Evolutionary conservation across 2,888 invertebrate species (phyloP).

Genomic region (Poecilobothrus nobilitatus): DNA sequence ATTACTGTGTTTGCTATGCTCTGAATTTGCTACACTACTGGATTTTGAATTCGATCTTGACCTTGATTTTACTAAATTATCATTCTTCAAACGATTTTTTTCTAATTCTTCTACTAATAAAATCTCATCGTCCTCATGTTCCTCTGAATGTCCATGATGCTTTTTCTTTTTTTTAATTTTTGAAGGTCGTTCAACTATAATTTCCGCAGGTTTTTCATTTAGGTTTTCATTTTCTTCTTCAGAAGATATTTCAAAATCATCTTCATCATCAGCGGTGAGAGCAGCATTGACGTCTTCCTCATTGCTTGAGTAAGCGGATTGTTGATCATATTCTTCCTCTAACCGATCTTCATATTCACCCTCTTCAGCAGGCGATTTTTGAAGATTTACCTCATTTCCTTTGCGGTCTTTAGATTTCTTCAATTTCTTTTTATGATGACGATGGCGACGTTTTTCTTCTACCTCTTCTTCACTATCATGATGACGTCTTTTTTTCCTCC

Average conservation of each 20-base stretch:
- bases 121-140: neutral
- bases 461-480: neutral
- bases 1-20: constrained; percentile 18
- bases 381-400: neutral
- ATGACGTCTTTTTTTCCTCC: neutral
- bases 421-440: neutral
- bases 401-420: constrained; percentile 33
- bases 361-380: constrained; percentile 26
- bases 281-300: constrained; percentile 18
- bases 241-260: constrained; percentile 14
- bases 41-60: neutral
- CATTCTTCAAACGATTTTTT: neutral
- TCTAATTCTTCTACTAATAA: neutral
- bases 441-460: neutral
- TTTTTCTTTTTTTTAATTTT: neutral
- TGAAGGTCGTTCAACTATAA: neutral
- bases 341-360: constrained; percentile 27
- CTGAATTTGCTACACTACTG: neutral
- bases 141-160: neutral
- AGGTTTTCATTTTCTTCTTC: neutral
- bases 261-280: constrained; percentile 22
- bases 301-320: constrained; percentile 16
- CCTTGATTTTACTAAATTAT: neutral
- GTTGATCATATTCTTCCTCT: constrained; percentile 15
- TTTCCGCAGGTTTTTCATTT: neutral